Evolutionary conservation across 2,888 invertebrate species (phyloP).

Genomic region (Papilio demoleus): DNA sequence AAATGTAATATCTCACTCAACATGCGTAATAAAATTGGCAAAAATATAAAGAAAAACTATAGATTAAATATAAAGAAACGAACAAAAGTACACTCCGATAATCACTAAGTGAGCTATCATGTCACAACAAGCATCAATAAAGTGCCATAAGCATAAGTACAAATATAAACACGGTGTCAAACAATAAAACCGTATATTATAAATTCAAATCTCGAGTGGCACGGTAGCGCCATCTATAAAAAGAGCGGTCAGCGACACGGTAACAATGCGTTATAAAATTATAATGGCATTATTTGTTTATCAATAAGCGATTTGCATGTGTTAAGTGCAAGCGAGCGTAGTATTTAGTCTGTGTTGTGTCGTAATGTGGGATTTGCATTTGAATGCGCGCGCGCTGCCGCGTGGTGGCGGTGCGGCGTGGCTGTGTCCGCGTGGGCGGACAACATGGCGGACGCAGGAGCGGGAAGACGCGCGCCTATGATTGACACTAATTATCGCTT

Average conservation of each 20-base stretch:
- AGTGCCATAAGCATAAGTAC: slow-evolving; percentile 41
- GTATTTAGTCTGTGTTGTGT: slow-evolving; percentile 56
- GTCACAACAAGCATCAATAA: slow-evolving; percentile 36
- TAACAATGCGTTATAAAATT: slow-evolving; percentile 76
- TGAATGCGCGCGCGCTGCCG: slow-evolving; percentile 62
- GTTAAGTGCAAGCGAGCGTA: slow-evolving; percentile 64
- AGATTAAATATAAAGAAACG: too few relatives aligned
- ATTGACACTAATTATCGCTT: slow-evolving; percentile 42
- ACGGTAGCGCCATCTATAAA: slow-evolving; percentile 59
- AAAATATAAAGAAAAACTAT: too few relatives aligned
- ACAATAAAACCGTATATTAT: slow-evolving; percentile 68
- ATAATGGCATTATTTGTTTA: slow-evolving; percentile 79
- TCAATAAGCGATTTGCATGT: slow-evolving; percentile 80
- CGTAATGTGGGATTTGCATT: slow-evolving; percentile 67
- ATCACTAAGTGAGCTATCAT: slow-evolving; percentile 30
- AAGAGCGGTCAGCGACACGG: slow-evolving; percentile 65
- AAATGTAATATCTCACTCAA: background rate
- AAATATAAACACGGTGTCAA: slow-evolving; percentile 45
- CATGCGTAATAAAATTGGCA: too few relatives aligned
- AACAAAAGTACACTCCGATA: slow-evolving; percentile 17
- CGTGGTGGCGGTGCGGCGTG: background rate
- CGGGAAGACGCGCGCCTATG: slow-evolving; percentile 39
- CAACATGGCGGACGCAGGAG: slow-evolving; percentile 34
- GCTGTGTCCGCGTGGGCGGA: slow-evolving; percentile 35
- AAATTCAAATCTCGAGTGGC: slow-evolving; percentile 65